Conservation (phyloP, 2,797 vertebrate species). For the Sphenodon punctatus region DNA sequence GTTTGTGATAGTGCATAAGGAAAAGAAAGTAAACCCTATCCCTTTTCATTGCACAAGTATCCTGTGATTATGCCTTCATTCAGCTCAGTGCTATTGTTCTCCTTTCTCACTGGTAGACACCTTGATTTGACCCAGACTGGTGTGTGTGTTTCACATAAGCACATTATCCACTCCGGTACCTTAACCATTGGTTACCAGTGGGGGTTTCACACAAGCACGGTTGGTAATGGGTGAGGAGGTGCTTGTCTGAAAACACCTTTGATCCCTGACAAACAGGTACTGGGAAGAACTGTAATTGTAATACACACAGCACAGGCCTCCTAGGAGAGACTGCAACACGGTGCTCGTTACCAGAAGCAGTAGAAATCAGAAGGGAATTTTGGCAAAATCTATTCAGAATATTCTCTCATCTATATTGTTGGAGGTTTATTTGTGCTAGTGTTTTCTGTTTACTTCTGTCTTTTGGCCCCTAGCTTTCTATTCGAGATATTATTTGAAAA, state of each 20-base stretch:
- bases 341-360: background rate
- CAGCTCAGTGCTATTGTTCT: too few species aligned
- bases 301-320: background rate
- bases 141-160: too few species aligned
- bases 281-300: background rate
- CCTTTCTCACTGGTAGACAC: too few species aligned
- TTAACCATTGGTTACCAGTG: too few species aligned
- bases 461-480: background rate
- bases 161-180: too few species aligned
- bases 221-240: too few species aligned
- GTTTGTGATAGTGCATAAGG: background rate
- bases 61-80: too few species aligned
- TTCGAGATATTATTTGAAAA: background rate
- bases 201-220: too few species aligned
- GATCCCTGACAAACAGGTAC: fast-evolving
- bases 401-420: background rate
- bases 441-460: background rate
- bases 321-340: background rate
- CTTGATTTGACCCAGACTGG: too few species aligned
- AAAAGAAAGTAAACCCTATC: background rate
- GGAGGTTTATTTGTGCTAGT: background rate
- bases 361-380: background rate
- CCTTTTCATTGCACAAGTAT: background rate
- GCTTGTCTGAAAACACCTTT: too few species aligned
- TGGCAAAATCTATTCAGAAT: background rate